A percentile compares a stretch with the other conserved stretches of the same genome.
Conservation (phyloP, 2,888 invertebrate genomes). For the Byasa hedistus region DNA sequence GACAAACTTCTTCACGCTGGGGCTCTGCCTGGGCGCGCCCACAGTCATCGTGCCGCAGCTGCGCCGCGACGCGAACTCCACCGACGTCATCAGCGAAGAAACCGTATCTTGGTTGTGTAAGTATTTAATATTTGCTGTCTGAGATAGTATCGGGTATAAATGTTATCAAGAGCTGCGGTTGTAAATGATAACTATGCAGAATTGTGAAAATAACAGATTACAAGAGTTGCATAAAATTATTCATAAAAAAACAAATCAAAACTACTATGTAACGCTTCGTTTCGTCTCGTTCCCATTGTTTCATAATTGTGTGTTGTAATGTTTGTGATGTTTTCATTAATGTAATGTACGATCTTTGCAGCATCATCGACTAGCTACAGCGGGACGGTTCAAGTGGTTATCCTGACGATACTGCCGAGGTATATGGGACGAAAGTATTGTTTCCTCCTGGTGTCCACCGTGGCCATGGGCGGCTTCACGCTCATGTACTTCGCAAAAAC, state of each 20-base stretch:
- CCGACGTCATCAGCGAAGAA: conserved; percentile 20
- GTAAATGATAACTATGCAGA: too few relatives aligned
- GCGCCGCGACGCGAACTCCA: conserved; percentile 26
- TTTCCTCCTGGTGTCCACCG: conserved; percentile 18
- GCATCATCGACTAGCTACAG: conserved; percentile 50
- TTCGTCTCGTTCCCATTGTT: too few relatives aligned
- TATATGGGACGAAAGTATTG: conserved; percentile 42
- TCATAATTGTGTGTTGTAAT: too few relatives aligned
- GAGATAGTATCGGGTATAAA: too few relatives aligned
- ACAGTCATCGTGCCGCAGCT: conserved; percentile 31
- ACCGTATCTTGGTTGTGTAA: conserved; percentile 17
- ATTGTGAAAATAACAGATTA: too few relatives aligned
- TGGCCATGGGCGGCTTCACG: conserved; percentile 19
- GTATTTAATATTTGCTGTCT: background rate
- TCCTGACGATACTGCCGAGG: conserved; percentile 44
- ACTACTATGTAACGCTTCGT: too few relatives aligned
- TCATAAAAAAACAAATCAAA: too few relatives aligned
- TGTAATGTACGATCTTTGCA: conserved; percentile 36
- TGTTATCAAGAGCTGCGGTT: too few relatives aligned
- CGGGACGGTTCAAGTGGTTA: conserved; percentile 46
- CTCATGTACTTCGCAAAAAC: conserved; percentile 37
- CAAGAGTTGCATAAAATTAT: too few relatives aligned
- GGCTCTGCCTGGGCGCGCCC: conserved; percentile 24
- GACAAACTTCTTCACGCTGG: conserved; percentile 17
- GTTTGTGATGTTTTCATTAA: too few relatives aligned